phyloP scores from a whole-genome alignment of 2,113 vertebrate genomes.

The Perca flavescens region DNA sequence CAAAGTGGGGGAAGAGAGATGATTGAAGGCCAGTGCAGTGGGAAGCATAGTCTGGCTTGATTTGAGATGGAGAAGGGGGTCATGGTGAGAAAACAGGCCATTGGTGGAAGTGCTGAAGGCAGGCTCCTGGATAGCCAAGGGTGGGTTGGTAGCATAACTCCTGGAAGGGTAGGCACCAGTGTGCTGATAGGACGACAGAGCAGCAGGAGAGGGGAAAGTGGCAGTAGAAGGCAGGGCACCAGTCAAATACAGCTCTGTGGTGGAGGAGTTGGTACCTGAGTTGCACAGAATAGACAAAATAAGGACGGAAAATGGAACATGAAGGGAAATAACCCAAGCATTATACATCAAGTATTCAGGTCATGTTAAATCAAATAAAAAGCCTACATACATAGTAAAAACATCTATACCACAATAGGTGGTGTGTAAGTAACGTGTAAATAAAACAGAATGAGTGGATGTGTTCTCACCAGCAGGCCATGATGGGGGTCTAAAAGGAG shows the following conservation, averaged over 20 bases:
- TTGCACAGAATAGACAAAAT: slow-evolving; percentile 36
- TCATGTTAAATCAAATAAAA: background rate
- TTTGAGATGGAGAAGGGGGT: slow-evolving; percentile 94
- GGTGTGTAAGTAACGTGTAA: background rate
- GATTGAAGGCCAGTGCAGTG: slow-evolving; percentile 92
- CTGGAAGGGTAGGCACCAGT: slow-evolving; percentile 91
- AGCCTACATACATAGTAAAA: background rate
- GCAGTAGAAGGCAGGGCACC: slow-evolving; percentile 94
- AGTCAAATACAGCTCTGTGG: slow-evolving; percentile 94
- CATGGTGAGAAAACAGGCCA: slow-evolving; percentile 91
- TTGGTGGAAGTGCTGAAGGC: slow-evolving; percentile 93
- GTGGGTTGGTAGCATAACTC: slow-evolving; percentile 91
- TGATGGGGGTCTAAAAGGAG: slow-evolving; percentile 93
- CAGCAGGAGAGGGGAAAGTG: slow-evolving; percentile 91
- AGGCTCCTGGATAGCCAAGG: slow-evolving; percentile 92
- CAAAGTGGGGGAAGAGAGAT: slow-evolving; percentile 88
- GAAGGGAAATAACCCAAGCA: background rate
- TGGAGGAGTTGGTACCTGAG: slow-evolving; percentile 93
- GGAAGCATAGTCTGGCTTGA: slow-evolving; percentile 91
- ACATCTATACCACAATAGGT: background rate
- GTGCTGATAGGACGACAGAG: slow-evolving; percentile 93
- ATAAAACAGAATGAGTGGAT: slow-evolving; percentile 12
- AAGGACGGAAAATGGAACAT: background rate
- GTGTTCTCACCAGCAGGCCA: slow-evolving; percentile 92
- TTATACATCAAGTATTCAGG: background rate